A percentile compares a stretch with the other conserved stretches of the same genome.
Conservation (phyloP, 2,888 invertebrate genomes). For the Ischnura elegans region DNA sequence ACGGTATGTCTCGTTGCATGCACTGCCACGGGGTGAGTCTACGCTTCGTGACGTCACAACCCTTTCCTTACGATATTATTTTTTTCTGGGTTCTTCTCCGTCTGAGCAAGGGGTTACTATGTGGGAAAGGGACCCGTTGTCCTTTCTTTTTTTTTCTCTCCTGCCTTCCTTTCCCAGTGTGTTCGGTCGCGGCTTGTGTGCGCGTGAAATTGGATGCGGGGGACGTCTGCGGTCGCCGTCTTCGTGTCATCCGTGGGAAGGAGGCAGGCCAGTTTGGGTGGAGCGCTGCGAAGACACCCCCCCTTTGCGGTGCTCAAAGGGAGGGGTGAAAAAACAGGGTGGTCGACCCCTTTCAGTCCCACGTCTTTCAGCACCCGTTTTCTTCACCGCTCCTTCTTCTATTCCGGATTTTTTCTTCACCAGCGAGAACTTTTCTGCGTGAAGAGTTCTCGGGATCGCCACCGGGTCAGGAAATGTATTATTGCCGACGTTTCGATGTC, state of each 20-base stretch:
- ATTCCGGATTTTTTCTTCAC: too few species aligned
- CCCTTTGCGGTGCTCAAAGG: not conserved
- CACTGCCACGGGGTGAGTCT: not conserved
- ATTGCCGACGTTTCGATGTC: too few species aligned
- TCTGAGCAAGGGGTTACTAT: slow-evolving; percentile 26
- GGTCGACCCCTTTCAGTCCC: slow-evolving; percentile 3
- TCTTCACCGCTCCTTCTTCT: not conserved
- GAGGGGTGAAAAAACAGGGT: not conserved
- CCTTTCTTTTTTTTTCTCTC: not conserved
- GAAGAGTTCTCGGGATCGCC: too few species aligned
- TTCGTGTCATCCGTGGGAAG: too few species aligned
- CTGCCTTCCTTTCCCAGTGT: not conserved
- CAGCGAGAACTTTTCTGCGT: too few species aligned
- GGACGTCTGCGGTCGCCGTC: slow-evolving; percentile 31
- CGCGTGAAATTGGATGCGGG: slow-evolving; percentile 50
- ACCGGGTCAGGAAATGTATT: too few species aligned
- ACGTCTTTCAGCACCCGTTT: not conserved
- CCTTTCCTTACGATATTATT: not conserved
- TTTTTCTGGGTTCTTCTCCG: not conserved
- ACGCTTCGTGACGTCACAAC: not conserved
- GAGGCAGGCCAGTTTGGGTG: not conserved
- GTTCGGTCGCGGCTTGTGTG: not conserved
- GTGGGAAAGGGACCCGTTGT: not conserved
- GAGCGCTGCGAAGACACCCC: not conserved
- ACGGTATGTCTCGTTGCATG: too few species aligned